These are phyloP conservation scores for Amblyopsis rosae DNA, from an alignment of 2,113 vertebrate genomes.

Conservation along the genomic window DNA sequence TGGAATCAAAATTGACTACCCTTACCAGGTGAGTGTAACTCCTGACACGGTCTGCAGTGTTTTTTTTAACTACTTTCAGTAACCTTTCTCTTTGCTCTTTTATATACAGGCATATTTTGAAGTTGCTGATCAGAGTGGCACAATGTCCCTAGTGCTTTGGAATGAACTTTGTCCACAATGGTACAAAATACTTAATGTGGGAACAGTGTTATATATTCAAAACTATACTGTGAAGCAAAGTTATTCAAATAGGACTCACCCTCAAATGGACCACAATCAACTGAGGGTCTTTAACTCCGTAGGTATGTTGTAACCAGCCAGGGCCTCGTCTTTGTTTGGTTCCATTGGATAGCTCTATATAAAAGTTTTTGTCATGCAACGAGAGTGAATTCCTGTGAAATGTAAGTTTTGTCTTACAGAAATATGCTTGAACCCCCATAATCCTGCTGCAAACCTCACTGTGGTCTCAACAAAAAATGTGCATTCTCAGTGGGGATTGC, in stretches of 20 bases:
- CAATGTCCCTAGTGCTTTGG: slow-evolving; percentile 90
- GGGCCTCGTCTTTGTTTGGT: neutral
- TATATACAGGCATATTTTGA: slow-evolving; percentile 86
- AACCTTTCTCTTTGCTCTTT: neutral
- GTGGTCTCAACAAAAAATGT: slow-evolving; percentile 83
- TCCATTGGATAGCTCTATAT: too few species aligned
- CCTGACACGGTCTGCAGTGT: neutral
- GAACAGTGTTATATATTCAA: slow-evolving; percentile 84
- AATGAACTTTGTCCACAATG: slow-evolving; percentile 88
- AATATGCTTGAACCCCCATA: slow-evolving; percentile 84
- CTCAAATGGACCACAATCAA: slow-evolving; percentile 78
- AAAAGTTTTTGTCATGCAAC: too few species aligned
- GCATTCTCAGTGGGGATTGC: slow-evolving; percentile 85
- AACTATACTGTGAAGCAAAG: slow-evolving; percentile 83
- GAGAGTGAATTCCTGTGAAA: too few species aligned
- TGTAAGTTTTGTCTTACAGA: slow-evolving; percentile 69
- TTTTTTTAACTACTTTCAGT: neutral
- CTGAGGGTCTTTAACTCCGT: slow-evolving; percentile 81
- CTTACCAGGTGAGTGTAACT: slow-evolving; percentile 83
- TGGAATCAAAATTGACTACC: slow-evolving; percentile 79
- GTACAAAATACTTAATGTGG: slow-evolving; percentile 84
- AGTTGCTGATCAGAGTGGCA: slow-evolving; percentile 89
- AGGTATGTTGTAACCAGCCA: slow-evolving; percentile 70
- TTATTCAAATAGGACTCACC: slow-evolving; percentile 80
- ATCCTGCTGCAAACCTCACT: slow-evolving; percentile 80